phyloP scores from a whole-genome alignment of 2,113 vertebrate species.

The Dasyurus viverrinus region DNA sequence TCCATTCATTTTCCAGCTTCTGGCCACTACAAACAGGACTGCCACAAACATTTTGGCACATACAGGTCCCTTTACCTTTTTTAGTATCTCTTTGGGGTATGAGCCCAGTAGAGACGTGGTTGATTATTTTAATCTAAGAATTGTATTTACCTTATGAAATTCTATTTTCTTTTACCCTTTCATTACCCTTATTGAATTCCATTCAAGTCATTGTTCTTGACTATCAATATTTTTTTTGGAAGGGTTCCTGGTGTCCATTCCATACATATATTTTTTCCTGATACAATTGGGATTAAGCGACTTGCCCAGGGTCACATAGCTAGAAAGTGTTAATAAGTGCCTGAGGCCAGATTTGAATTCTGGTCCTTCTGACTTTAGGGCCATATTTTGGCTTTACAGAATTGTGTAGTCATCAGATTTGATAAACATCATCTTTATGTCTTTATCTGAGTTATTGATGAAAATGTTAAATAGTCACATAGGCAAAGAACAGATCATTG shows the following conservation, averaged over 20 bases:
- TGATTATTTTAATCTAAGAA: not conserved
- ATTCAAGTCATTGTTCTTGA: not conserved
- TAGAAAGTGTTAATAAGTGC: too few relatives aligned
- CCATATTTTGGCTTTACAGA: not conserved
- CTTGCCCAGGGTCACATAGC: too few relatives aligned
- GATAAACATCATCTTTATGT: not conserved
- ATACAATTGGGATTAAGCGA: too few relatives aligned
- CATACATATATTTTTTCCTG: not conserved
- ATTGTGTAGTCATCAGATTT: not conserved
- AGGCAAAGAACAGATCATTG: not conserved
- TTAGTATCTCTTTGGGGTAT: too few relatives aligned
- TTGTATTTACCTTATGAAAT: not conserved
- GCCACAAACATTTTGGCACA: too few relatives aligned
- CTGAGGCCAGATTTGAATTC: too few relatives aligned
- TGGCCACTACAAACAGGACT: too few relatives aligned
- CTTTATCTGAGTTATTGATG: not conserved
- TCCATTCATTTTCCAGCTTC: too few relatives aligned
- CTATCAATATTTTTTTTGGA: not conserved
- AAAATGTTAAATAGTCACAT: not conserved
- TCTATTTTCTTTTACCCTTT: not conserved
- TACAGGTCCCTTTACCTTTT: too few relatives aligned
- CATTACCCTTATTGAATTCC: too few relatives aligned
- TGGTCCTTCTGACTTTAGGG: too few relatives aligned
- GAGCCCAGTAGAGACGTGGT: too few relatives aligned
- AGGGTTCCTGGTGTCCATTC: not conserved